These are phyloP conservation scores for Eugnorisma glareosa DNA, from an alignment of 2,888 invertebrate genomes.

Conservation along the genomic window DNA sequence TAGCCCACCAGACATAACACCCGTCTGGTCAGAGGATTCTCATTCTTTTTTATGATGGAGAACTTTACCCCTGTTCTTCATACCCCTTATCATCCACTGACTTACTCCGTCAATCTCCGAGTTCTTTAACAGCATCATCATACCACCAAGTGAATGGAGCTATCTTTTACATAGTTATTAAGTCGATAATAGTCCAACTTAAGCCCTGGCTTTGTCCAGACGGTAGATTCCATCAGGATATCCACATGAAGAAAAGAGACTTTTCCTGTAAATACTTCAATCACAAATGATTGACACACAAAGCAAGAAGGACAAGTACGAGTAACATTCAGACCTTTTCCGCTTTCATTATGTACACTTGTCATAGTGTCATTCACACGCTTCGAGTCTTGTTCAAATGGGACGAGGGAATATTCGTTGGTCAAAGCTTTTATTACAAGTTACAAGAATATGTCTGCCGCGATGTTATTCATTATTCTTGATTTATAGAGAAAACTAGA, in stretches of 20 bases:
- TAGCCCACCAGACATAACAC: too few species aligned
- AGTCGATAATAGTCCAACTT: background rate
- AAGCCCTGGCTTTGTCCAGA: background rate
- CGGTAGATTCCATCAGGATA: background rate
- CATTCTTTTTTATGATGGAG: too few species aligned
- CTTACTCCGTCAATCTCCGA: background rate
- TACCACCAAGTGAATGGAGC: background rate
- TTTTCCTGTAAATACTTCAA: background rate
- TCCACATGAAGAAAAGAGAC: background rate
- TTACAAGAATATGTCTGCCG: slow-evolving; percentile 5
- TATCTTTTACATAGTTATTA: background rate
- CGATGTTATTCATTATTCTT: slow-evolving; percentile 36
- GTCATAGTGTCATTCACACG: slow-evolving; percentile 10
- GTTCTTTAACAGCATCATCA: background rate
- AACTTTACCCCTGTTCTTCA: too few species aligned
- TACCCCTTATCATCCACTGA: background rate
- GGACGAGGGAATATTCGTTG: slow-evolving; percentile 16
- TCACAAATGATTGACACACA: background rate
- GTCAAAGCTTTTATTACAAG: slow-evolving; percentile 10
- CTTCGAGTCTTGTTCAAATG: background rate
- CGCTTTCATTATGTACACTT: background rate
- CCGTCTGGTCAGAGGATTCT: too few species aligned
- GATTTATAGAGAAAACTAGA: slow-evolving; percentile 28
- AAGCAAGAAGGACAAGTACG: slow-evolving; percentile 7
- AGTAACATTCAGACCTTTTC: background rate